phyloP scores from a whole-genome alignment of 2,888 invertebrate genomes.

The Drosophila putrida region DNA sequence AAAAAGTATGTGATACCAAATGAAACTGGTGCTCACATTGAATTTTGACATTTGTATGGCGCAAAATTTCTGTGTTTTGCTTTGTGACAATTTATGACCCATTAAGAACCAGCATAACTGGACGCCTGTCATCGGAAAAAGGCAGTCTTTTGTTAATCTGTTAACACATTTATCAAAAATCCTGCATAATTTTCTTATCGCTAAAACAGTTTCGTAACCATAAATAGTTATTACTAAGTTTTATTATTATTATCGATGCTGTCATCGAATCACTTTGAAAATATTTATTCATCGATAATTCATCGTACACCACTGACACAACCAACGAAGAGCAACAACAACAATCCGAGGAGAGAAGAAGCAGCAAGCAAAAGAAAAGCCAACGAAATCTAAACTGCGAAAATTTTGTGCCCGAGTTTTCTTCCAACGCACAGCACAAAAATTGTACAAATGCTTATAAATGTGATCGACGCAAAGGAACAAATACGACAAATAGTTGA shows the following conservation, averaged over 20 bases:
- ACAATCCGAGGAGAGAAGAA: conserved; percentile 46
- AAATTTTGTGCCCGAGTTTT: conserved; percentile 53
- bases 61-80: too few relatives aligned
- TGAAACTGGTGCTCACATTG: too few relatives aligned
- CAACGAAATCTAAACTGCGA: conserved; percentile 59
- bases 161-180: neutral
- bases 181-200: neutral
- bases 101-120: too few relatives aligned
- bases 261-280: conserved; percentile 26
- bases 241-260: neutral
- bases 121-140: conserved; percentile 5
- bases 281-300: conserved; percentile 28
- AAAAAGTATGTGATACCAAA: too few relatives aligned
- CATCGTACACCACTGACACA: conserved; percentile 34
- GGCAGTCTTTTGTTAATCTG: neutral
- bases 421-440: conserved; percentile 33
- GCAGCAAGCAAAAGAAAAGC: conserved; percentile 58
- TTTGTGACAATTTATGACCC: too few relatives aligned
- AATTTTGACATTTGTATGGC: too few relatives aligned
- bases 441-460: conserved; percentile 46
- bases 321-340: conserved; percentile 57
- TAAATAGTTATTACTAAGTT: neutral
- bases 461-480: conserved; percentile 42
- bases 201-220: neutral
- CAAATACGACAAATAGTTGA: conserved; percentile 30